A percentile compares a stretch with the other conserved stretches of the same genome.
phyloP scores from a whole-genome alignment of 2,113 vertebrate species.

The Mastomys natalensis region DNA sequence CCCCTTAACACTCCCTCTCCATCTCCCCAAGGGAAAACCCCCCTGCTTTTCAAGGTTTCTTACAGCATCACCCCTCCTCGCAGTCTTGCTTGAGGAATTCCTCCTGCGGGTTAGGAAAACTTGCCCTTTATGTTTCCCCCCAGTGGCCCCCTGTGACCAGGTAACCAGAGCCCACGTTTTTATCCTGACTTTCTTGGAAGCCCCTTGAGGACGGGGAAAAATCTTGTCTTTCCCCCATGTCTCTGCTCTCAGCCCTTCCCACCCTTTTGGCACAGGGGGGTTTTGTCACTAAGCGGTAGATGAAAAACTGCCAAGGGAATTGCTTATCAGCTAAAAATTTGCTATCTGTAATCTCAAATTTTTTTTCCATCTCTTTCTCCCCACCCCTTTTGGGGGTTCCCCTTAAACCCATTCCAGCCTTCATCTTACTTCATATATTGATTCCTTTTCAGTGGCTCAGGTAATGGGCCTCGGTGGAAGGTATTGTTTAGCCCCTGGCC shows the following conservation, averaged over 20 bases:
- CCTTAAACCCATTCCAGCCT: too few species aligned
- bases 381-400: too few species aligned
- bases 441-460: too few species aligned
- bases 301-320: background rate
- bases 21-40: background rate
- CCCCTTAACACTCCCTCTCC: background rate
- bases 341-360: background rate
- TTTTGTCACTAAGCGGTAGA: background rate
- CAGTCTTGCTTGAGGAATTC: background rate
- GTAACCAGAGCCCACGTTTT: background rate
- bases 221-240: fast-evolving
- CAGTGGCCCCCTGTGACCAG: fast-evolving
- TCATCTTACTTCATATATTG: too few species aligned
- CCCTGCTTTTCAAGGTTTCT: background rate
- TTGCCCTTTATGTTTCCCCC: background rate
- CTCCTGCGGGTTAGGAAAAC: background rate
- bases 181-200: background rate
- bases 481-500: too few species aligned
- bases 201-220: background rate
- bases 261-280: background rate
- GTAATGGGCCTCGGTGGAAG: too few species aligned
- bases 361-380: too few species aligned
- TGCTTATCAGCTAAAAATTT: fast-evolving
- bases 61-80: background rate
- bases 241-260: background rate